phyloP scores from a whole-genome alignment of 2,888 invertebrate genomes.

The Boloria euphrosyne region DNA sequence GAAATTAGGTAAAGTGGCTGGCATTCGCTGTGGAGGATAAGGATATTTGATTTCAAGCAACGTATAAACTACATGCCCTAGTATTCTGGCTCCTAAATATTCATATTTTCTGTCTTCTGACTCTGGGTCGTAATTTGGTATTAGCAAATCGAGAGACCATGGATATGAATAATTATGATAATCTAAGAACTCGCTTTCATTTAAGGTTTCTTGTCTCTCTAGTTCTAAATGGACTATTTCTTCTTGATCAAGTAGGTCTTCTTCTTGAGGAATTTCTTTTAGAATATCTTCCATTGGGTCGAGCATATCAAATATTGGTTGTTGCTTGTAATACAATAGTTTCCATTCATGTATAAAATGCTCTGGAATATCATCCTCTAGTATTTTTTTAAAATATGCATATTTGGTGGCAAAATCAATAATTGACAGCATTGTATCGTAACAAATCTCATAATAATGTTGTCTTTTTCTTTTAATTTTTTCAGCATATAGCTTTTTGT shows the following conservation, averaged over 20 bases:
- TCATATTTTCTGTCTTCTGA: constrained; percentile 71
- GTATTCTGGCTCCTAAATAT: constrained; percentile 67
- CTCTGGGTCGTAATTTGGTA: constrained; percentile 67
- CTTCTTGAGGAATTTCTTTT: constrained; percentile 58
- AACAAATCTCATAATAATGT: constrained; percentile 76
- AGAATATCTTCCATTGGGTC: constrained; percentile 67
- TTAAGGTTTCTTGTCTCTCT: constrained; percentile 77
- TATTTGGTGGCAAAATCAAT: constrained; percentile 79
- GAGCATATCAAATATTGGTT: constrained; percentile 79
- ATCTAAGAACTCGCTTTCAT: constrained; percentile 79
- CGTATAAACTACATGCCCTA: constrained; percentile 80
- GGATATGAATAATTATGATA: constrained; percentile 79
- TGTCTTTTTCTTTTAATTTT: constrained; percentile 75
- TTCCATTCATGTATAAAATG: constrained; percentile 81
- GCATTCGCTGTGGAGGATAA: constrained; percentile 57
- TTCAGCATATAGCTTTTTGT: constrained; percentile 78
- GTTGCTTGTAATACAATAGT: constrained; percentile 76
- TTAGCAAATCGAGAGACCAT: constrained; percentile 76
- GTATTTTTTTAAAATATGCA: constrained; percentile 71
- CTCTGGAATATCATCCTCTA: constrained; percentile 70
- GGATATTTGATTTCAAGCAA: constrained; percentile 77
- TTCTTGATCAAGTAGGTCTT: constrained; percentile 58
- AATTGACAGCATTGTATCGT: constrained; percentile 78
- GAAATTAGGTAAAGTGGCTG: constrained; percentile 64
- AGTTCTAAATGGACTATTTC: constrained; percentile 74